phyloP scores from a whole-genome alignment of 2,888 invertebrate species.

The Bursaphelenchus okinawaensis region DNA sequence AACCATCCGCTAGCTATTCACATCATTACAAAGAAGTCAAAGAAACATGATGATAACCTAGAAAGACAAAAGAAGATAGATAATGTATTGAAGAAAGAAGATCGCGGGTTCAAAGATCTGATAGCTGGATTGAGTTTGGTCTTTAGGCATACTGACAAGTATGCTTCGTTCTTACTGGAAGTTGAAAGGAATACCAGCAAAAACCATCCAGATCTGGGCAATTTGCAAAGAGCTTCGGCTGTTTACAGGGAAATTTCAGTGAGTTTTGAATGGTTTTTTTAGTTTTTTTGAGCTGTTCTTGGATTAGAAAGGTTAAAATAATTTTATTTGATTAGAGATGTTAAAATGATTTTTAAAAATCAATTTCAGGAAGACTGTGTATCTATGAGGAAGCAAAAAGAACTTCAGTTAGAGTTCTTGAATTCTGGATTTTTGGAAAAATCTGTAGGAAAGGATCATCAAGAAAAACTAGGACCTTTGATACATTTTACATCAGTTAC shows the following conservation, averaged over 20 bases:
- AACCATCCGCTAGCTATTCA: slow-evolving; percentile 90
- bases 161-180: slow-evolving; percentile 78
- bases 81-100: slow-evolving; percentile 76
- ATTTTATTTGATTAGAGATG: slow-evolving; percentile 66
- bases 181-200: slow-evolving; percentile 90
- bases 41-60: slow-evolving; percentile 5
- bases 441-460: slow-evolving; percentile 79
- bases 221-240: slow-evolving; percentile 86
- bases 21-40: slow-evolving; percentile 75
- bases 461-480: slow-evolving; percentile 75
- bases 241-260: slow-evolving; percentile 92
- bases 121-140: slow-evolving; percentile 90
- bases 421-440: slow-evolving; percentile 82
- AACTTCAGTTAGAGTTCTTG: slow-evolving; percentile 87
- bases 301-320: too few species aligned
- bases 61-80: slow-evolving; percentile 24
- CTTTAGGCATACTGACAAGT: slow-evolving; percentile 87
- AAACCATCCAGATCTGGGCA: slow-evolving; percentile 88
- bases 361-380: slow-evolving; percentile 74
- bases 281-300: too few species aligned
- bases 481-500: slow-evolving; percentile 40
- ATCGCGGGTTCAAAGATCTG: slow-evolving; percentile 79
- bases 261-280: slow-evolving; percentile 58
- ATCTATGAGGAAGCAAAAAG: slow-evolving; percentile 82
- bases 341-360: not conserved